Evolutionary conservation across 2,888 invertebrate genomes (phyloP), one percentile per base, ranked within the genome.

Genomic region (Escarpia spicata): DNA sequence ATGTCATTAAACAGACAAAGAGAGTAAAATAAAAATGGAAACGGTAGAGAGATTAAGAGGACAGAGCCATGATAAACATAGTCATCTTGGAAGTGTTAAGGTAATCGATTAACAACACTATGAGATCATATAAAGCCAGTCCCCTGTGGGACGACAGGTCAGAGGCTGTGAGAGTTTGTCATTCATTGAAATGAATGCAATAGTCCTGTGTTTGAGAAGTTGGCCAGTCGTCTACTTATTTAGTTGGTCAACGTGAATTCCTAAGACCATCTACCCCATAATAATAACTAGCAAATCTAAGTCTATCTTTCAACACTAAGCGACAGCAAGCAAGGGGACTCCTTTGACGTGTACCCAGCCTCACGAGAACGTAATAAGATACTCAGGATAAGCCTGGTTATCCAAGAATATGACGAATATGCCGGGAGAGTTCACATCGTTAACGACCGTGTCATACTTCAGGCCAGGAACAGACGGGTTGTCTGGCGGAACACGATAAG

Each of bases 351-450:
- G 37, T 37, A 37, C 37, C 37, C 75, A 75, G 75, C 19, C 4
- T 75, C 75, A 75, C 4, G 3, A 4, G 75, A 75, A 75, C 0
- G 75, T 75, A 26, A 75, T 75, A 75, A 75, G 75, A 75, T 75
- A 75, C n/a, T 75, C 75, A 26, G 75, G 75, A 75, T 75, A 75
- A 75, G 75, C 75, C 26, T 75, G 75, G n/a, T 75, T 94, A 92
- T 96, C 96, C 93, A 95, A 94, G 93, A 95, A 96, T 43, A 95
- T 95, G 26, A 95, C 94, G 93, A 94, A 95, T 93, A 95, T 95
- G 0, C 58, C 37, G 89, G 94, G 94, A n/a, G 37, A 92, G 0
- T 15, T 12, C 12, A 91, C 92, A 92, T 93, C 94, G 92, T 95
- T 94, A 2, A 94, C 94, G 2, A 95, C 95, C 58, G 95, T 95